Base-by-base conservation (phyloP, 2,888 invertebrate species). In the Acrobasis repandana region DNA sequence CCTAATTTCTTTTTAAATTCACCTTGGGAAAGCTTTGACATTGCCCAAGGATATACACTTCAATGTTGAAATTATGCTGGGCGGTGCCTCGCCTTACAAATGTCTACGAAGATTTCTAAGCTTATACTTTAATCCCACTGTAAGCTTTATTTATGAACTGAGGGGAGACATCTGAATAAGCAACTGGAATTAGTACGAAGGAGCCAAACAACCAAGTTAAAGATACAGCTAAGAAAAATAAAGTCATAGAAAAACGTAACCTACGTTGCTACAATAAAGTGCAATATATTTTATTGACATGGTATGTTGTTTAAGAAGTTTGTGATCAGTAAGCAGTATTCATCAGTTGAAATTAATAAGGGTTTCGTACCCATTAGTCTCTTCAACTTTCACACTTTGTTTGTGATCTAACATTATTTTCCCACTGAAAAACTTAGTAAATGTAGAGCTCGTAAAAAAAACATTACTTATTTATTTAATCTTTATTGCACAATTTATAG, bases 111-210 rank as follows among this genome's bases (percentile, higher is more conserved):
- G 62, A 64, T 69, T 74, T 67, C 67, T 70, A 72, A 77, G 71
- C 72, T 76, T 72, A 74, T 67, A 71, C 65, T 72, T 77, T 77
- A 82, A 85, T 82, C 80, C 68, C 60, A 49, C 63, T 66, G 69
- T 83, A 85, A 84, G 82, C 82, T 71, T 83, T 79, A 87, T 85
- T 86, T 87, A 86, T 82, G 75, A 74, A 73, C 71, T 64, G 64
- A 76, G 76, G 81, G 82, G 80, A 72, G 71, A 81, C 79, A 82
- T 80, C 79, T 83, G 83, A 80, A 84, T 82, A 82, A 80, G 82
- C 85, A 84, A 81, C 81, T 74, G 77, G 76, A 76, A 79, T 81
- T 77, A 78, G 75, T 76, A 69, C 52, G 67, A 62, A 67, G 74
- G 76, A 80, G 73, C 72, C 74, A 71, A 71, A 66, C 67, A 49